A percentile compares a stretch with the other conserved stretches of the same genome.
These are phyloP conservation scores for Plutella xylostella DNA, from an alignment of 2,888 invertebrate species.

Conservation along the genomic window DNA sequence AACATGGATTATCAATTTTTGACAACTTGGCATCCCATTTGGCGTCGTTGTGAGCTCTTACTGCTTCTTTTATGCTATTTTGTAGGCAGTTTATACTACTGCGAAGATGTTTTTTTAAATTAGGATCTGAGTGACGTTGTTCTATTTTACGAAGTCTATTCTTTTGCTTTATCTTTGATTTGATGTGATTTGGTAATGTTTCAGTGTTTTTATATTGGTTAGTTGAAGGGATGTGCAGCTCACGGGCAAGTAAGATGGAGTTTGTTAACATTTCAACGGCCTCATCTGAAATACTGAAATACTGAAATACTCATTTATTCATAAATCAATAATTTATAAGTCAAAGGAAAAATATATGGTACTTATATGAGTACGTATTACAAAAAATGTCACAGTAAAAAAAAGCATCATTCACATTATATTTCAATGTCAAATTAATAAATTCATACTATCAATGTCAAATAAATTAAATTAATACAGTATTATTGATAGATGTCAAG, in stretches of 20 bases:
- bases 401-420: too few species aligned
- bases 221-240: not conserved
- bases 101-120: conserved; percentile 1
- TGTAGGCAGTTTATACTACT: conserved; percentile 1
- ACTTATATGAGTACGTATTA: too few species aligned
- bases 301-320: too few species aligned
- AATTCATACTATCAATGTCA: too few species aligned
- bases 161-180: conserved; percentile 3
- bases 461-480: too few species aligned
- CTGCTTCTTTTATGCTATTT: not conserved
- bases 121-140: not conserved
- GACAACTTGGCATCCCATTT: conserved; percentile 7
- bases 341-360: too few species aligned
- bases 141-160: conserved; percentile 3
- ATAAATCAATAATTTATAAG: too few species aligned
- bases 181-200: not conserved
- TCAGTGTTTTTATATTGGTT: not conserved
- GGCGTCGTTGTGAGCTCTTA: not conserved
- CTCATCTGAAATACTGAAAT: too few species aligned
- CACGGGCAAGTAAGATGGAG: not conserved
- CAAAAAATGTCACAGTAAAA: too few species aligned
- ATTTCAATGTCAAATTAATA: too few species aligned
- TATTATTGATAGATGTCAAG: too few species aligned
- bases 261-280: not conserved
- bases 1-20: conserved; percentile 6